Evolutionary conservation across 2,888 invertebrate species (phyloP).

Genomic region (Phytoseiulus persimilis): DNA sequence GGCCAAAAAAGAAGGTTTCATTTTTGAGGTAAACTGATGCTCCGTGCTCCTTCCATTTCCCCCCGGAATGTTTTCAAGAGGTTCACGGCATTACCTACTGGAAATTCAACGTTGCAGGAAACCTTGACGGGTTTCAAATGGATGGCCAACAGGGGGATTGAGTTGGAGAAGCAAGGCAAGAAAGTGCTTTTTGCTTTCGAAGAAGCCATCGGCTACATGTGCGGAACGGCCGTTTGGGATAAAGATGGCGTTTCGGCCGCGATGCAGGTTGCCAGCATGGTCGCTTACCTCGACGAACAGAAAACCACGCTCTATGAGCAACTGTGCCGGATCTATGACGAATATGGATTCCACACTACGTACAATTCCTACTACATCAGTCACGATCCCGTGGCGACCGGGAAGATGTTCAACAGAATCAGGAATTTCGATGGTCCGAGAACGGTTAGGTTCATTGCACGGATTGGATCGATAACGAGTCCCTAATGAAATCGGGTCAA

Average conservation of each 20-base stretch:
- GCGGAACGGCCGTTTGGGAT: constrained; percentile 74
- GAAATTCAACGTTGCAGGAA: constrained; percentile 55
- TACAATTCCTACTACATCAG: constrained; percentile 83
- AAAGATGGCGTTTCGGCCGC: constrained; percentile 94
- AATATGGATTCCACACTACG: constrained; percentile 80
- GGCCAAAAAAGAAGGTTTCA: constrained; percentile 66
- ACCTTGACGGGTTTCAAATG: constrained; percentile 98
- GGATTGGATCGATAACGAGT: background rate
- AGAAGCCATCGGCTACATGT: constrained; percentile 96
- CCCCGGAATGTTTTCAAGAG: background rate
- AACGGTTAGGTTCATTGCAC: constrained; percentile 54
- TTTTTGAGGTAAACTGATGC: constrained; percentile 55
- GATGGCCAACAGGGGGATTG: constrained; percentile 83
- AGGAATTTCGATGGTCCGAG: constrained; percentile 62
- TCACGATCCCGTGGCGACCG: constrained; percentile 62
- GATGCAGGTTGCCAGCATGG: constrained; percentile 66
- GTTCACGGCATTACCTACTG: background rate
- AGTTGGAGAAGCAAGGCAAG: constrained; percentile 64
- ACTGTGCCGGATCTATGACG: constrained; percentile 63
- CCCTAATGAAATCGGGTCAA: too few species aligned
- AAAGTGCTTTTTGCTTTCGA: constrained; percentile 86
- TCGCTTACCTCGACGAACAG: constrained; percentile 59
- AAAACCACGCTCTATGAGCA: constrained; percentile 54
- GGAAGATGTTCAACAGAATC: constrained; percentile 69
- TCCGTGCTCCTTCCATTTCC: constrained; percentile 42